Evolutionary conservation across 2,113 vertebrate genomes (phyloP).

Genomic region (Phalacrocorax brasilianus): DNA sequence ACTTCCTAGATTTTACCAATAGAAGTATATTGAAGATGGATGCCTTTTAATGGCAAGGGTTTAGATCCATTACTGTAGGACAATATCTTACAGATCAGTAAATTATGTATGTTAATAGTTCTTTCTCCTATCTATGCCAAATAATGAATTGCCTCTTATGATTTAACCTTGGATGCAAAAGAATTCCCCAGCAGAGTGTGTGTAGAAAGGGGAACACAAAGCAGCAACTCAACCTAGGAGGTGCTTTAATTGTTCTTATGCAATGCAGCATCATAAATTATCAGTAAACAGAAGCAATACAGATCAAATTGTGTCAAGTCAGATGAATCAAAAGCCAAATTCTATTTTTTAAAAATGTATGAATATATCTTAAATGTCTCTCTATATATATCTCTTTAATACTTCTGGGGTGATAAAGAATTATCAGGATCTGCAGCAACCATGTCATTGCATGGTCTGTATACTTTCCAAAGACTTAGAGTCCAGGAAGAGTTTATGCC

Average conservation of each 20-base stretch:
- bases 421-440: not conserved
- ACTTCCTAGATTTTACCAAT: not conserved
- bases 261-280: not conserved
- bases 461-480: not conserved
- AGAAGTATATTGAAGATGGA: not conserved
- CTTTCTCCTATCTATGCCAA: not conserved
- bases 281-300: not conserved
- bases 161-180: not conserved
- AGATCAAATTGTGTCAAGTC: not conserved
- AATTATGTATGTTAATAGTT: not conserved
- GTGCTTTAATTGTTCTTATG: not conserved
- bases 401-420: not conserved
- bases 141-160: not conserved
- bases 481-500: not conserved
- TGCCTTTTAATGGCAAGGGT: not conserved
- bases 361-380: not conserved
- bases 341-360: accelerated
- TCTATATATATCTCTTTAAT: not conserved
- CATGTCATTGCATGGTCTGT: not conserved
- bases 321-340: not conserved
- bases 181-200: not conserved
- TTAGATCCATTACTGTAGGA: not conserved
- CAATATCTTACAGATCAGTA: not conserved
- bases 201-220: not conserved
- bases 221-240: not conserved